A percentile compares a stretch with the other conserved stretches of the same genome.
Evolutionary conservation across 2,888 invertebrate genomes (phyloP).

Genomic region (Pherbina coryleti): DNA sequence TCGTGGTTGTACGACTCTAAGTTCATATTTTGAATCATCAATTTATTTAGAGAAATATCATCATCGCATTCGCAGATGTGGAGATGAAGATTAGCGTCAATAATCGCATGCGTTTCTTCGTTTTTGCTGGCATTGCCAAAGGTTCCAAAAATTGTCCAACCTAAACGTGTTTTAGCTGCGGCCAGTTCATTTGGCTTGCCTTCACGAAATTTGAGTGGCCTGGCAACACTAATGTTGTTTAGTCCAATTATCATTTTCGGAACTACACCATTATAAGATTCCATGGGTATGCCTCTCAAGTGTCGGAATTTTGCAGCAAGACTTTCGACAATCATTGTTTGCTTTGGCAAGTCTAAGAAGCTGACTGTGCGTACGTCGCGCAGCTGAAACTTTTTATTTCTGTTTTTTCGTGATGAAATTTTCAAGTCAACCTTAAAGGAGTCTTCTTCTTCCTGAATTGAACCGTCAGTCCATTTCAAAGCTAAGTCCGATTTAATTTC

Average conservation of each 20-base stretch:
- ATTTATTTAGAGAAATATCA: conserved; percentile 28
- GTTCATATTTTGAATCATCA: conserved; percentile 32
- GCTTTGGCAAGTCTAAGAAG: neutral
- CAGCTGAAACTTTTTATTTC: neutral
- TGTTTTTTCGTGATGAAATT: neutral
- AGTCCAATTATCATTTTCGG: conserved; percentile 42
- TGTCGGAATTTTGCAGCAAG: neutral
- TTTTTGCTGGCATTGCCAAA: neutral
- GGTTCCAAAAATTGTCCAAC: conserved; percentile 41
- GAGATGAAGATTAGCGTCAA: neutral
- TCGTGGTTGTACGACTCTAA: neutral
- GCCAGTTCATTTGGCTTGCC: conserved; percentile 30
- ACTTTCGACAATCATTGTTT: neutral
- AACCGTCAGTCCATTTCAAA: conserved; percentile 41
- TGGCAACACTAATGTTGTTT: conserved; percentile 22
- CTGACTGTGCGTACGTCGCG: neutral
- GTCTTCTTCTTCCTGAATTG: conserved; percentile 20
- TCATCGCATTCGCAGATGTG: conserved; percentile 40
- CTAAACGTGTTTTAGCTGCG: conserved; percentile 28
- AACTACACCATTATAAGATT: conserved; percentile 25
- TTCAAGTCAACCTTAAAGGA: conserved; percentile 9
- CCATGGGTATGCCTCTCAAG: conserved; percentile 29
- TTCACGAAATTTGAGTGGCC: too few relatives aligned
- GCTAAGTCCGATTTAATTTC: conserved; percentile 36
- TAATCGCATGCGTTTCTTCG: too few relatives aligned